Evolutionary conservation across 2,888 invertebrate species (phyloP).

Genomic region (Eurois occulta): DNA sequence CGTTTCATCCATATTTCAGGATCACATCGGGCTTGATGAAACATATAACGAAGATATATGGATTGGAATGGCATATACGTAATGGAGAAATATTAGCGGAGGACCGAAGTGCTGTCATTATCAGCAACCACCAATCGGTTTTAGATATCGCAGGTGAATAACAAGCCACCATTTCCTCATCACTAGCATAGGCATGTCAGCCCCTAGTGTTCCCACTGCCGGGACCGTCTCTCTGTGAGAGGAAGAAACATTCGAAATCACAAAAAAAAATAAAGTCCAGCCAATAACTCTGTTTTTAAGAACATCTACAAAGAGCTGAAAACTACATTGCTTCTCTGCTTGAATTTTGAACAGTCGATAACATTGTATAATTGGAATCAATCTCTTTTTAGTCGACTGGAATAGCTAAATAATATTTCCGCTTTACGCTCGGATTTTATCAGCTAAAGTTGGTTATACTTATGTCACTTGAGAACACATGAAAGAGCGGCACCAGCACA

Average conservation of each 20-base stretch:
- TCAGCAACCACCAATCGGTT: conserved; percentile 91
- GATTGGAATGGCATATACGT: conserved; percentile 83
- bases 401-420: too few relatives aligned
- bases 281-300: neutral
- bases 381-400: too few relatives aligned
- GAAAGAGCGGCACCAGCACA: neutral
- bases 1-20: conserved; percentile 20
- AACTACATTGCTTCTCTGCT: too few relatives aligned
- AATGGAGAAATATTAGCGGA: conserved; percentile 79
- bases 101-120: conserved; percentile 87
- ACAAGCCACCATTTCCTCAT: neutral
- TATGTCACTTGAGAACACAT: too few relatives aligned
- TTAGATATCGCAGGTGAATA: conserved; percentile 88
- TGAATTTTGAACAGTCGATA: too few relatives aligned
- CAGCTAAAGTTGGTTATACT: too few relatives aligned
- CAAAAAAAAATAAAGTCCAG: neutral
- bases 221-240: neutral
- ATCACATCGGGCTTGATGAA: conserved; percentile 44
- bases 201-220: neutral
- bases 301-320: too few relatives aligned
- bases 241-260: neutral
- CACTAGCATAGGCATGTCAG: neutral
- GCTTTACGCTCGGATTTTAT: too few relatives aligned
- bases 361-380: too few relatives aligned
- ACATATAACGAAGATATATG: conserved; percentile 76